phyloP scores from a whole-genome alignment of 2,888 invertebrate genomes.

The Apamea anceps region DNA sequence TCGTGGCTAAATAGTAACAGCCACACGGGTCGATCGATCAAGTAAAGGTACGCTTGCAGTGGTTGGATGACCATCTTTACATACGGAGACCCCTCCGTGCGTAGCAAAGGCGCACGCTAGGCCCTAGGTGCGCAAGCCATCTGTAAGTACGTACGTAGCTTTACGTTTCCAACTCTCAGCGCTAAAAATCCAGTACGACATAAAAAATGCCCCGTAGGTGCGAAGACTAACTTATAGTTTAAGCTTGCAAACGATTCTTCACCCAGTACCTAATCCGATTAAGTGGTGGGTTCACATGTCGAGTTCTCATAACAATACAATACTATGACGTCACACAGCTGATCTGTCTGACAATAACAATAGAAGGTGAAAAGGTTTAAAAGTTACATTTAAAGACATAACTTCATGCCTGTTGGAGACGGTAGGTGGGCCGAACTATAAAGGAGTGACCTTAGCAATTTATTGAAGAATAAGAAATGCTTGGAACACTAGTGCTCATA shows the following conservation, averaged over 20 bases:
- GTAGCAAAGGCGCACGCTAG: no score
- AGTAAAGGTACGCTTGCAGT: background rate
- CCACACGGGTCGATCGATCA: background rate
- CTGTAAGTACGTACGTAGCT: no score
- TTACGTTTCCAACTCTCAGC: no score
- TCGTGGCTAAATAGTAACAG: background rate
- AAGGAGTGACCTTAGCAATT: background rate
- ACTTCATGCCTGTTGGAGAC: background rate
- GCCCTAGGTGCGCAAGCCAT: no score
- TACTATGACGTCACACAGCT: background rate
- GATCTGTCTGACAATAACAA: background rate
- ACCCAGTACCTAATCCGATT: conserved; percentile 11
- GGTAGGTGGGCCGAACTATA: background rate
- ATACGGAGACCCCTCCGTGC: background rate
- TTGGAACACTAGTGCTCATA: no score
- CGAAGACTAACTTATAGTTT: background rate
- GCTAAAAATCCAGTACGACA: no score
- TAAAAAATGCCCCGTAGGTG: no score
- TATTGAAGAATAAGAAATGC: background rate
- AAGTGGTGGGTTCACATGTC: background rate
- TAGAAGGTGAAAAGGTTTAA: background rate
- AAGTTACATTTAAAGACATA: background rate
- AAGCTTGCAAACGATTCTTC: background rate
- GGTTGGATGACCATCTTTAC: background rate
- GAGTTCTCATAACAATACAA: conserved; percentile 15